Evolutionary conservation across 2,888 invertebrate species (phyloP).

Genomic region (Diabrotica balteata): DNA sequence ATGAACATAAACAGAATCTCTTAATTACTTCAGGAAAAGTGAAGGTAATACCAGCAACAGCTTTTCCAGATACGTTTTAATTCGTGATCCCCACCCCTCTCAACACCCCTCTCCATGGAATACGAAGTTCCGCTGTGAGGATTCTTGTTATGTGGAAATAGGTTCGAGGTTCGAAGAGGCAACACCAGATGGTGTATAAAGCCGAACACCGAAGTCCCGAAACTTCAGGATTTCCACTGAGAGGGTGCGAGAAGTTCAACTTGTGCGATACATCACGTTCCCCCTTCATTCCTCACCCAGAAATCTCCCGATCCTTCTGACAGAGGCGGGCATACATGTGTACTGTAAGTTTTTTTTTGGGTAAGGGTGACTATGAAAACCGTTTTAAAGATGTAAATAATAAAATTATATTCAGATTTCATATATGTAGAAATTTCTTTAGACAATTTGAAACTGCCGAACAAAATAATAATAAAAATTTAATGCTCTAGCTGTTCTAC

Average conservation of each 20-base stretch:
- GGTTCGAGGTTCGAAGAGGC: conserved; percentile 45
- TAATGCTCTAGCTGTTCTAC: too few relatives aligned
- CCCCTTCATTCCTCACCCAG: conserved; percentile 32
- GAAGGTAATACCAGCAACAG: conserved; percentile 26
- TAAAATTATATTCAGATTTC: too few relatives aligned
- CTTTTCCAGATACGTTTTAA: conserved; percentile 23
- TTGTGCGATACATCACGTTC: conserved; percentile 52
- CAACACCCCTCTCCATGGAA: conserved; percentile 2
- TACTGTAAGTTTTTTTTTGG: too few relatives aligned
- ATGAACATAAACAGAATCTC: conserved; percentile 15
- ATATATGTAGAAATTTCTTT: too few relatives aligned
- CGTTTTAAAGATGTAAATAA: too few relatives aligned
- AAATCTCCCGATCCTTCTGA: conserved; percentile 22
- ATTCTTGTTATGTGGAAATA: conserved; percentile 47
- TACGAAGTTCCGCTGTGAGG: conserved; percentile 29
- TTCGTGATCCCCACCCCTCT: conserved; percentile 27
- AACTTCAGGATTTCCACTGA: conserved; percentile 46
- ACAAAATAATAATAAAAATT: too few relatives aligned
- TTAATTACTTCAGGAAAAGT: conserved; percentile 41
- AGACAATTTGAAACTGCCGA: too few relatives aligned
- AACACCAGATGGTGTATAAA: conserved; percentile 54
- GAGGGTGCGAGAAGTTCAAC: conserved; percentile 49
- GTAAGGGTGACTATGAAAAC: too few relatives aligned
- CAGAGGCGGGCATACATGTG: conserved; percentile 41
- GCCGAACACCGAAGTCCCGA: conserved; percentile 45